Conservation (phyloP, 1,140 invertebrate genomes). For the Zaprionus vittiger region DNA sequence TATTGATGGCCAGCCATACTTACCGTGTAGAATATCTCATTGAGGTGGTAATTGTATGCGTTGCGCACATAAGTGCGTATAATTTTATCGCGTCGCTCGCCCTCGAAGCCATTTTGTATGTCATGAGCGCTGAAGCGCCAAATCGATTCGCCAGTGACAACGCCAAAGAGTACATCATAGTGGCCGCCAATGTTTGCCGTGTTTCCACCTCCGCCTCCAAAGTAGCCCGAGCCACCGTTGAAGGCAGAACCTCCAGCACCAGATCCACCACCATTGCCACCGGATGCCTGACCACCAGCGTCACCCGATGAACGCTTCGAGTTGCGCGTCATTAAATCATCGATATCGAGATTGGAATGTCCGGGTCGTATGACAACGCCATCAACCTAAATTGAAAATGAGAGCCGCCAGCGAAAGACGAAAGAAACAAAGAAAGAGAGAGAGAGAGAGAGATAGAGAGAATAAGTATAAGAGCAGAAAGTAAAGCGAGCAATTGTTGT, state of each 20-base stretch:
- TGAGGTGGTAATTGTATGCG: conserved; percentile 96
- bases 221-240: conserved; percentile 52
- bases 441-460: conserved; percentile 30
- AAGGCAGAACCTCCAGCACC: conserved; percentile 55
- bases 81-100: conserved; percentile 94
- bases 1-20: conserved; percentile 51
- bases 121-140: conserved; percentile 93
- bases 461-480: conserved; percentile 14
- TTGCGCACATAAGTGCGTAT: conserved; percentile 97
- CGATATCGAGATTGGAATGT: conserved; percentile 86
- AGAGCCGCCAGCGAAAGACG: conserved; percentile 30
- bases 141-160: conserved; percentile 92
- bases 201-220: conserved; percentile 46
- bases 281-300: conserved; percentile 54
- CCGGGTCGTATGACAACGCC: conserved; percentile 84
- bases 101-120: conserved; percentile 94
- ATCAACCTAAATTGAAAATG: conserved; percentile 84
- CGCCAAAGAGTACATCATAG: conserved; percentile 93
- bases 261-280: conserved; percentile 49
- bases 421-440: conserved; percentile 10
- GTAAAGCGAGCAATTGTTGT: conserved; percentile 18
- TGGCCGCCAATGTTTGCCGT: conserved; percentile 80
- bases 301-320: conserved; percentile 78
- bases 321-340: conserved; percentile 86
- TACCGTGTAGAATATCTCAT: conserved; percentile 98